Percentiles rank a stretch among this genome's conserved stretches.
phyloP scores from a whole-genome alignment of 2,888 invertebrate species.

The Limnephilus marmoratus region DNA sequence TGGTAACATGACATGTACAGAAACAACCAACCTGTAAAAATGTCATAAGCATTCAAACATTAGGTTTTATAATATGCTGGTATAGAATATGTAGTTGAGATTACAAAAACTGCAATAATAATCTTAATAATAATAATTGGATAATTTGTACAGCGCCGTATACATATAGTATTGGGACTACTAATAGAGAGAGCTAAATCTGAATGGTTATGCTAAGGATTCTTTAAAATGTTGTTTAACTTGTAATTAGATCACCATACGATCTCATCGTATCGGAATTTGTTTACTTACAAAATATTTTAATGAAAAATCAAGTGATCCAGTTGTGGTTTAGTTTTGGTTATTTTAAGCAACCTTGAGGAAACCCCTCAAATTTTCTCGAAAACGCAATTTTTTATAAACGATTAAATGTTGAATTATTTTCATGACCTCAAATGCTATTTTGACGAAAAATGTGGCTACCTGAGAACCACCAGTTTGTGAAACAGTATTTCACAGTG shows the following conservation, averaged over 20 bases:
- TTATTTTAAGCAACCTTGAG: neutral
- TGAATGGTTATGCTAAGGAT: neutral
- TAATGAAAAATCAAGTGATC: neutral
- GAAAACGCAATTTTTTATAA: neutral
- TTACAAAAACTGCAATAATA: no score
- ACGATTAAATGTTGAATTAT: neutral
- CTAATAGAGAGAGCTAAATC: no score
- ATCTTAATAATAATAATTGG: neutral
- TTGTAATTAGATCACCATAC: neutral
- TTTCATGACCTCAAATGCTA: neutral
- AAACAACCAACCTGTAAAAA: neutral
- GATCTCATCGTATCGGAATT: neutral
- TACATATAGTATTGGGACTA: no score
- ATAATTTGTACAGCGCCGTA: no score
- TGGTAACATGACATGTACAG: neutral
- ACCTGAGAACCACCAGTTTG: no score
- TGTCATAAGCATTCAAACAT: neutral
- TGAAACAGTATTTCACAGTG: no score
- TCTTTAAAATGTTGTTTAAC: neutral
- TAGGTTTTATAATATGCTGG: neutral
- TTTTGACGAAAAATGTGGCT: neutral
- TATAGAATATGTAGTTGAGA: neutral
- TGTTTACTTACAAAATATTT: neutral
- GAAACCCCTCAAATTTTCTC: neutral
- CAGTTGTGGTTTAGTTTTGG: neutral